Percentiles rank a stretch among this genome's conserved stretches.
phyloP scores from a whole-genome alignment of 1,140 invertebrate genomes.

The Pogonognathellus flavescens region DNA sequence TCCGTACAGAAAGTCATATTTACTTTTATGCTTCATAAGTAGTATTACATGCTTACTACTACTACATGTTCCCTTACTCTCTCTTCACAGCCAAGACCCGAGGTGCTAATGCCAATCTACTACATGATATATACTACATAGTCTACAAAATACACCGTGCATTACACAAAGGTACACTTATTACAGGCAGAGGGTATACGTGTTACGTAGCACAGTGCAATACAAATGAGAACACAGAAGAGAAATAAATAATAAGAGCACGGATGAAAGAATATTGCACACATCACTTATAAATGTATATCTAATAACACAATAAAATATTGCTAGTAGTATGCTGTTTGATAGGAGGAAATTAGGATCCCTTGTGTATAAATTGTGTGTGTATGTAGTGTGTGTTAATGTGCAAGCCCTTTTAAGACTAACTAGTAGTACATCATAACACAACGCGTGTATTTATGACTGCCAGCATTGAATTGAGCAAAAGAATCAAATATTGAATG shows the following conservation, averaged over 20 bases:
- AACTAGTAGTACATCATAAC: conserved; percentile 18
- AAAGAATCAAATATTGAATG: conserved; percentile 53
- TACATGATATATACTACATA: too few species aligned
- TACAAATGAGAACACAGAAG: conserved; percentile 6
- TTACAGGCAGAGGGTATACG: too few species aligned
- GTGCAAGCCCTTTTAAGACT: conserved; percentile 3
- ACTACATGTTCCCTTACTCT: background rate
- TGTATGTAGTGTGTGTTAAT: background rate
- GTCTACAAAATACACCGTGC: too few species aligned
- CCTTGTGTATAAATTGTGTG: background rate
- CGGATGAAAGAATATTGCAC: conserved; percentile 48
- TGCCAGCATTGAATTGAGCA: conserved; percentile 33
- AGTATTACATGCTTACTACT: background rate
- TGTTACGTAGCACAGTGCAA: background rate
- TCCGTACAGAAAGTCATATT: conserved; percentile 14
- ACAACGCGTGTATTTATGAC: conserved; percentile 37
- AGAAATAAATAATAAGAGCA: conserved; percentile 42
- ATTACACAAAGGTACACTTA: too few species aligned
- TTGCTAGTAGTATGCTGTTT: background rate
- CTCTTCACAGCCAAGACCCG: background rate
- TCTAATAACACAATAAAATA: conserved; percentile 4
- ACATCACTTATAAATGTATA: conserved; percentile 8
- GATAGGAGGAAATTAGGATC: background rate
- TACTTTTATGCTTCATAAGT: conserved; percentile 17
- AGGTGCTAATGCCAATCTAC: too few species aligned